A percentile compares a stretch with the other conserved stretches of the same genome.
These are phyloP conservation scores for Branchinecta lindahli DNA, from an alignment of 1,140 invertebrate species.

Conservation along the genomic window DNA sequence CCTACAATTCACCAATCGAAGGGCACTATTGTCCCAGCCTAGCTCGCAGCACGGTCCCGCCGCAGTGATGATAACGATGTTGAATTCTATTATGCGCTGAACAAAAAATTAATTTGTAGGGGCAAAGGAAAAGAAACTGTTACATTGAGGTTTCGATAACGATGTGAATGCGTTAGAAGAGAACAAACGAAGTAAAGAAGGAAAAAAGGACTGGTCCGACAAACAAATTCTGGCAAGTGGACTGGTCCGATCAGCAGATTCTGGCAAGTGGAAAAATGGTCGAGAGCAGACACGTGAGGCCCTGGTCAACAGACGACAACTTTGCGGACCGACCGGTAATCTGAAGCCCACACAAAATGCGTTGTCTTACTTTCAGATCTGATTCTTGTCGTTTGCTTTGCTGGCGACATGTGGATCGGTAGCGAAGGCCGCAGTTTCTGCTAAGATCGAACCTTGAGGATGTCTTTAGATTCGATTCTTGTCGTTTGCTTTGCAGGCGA, in stretches of 20 bases:
- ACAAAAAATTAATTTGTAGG: no score
- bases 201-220: background rate
- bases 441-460: background rate
- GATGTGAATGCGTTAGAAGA: background rate
- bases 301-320: background rate
- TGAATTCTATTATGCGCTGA: no score
- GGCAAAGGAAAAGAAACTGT: no score
- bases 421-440: background rate
- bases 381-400: background rate
- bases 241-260: background rate
- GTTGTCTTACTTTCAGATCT: background rate
- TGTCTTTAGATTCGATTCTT: background rate
- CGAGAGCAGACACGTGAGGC: background rate
- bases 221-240: background rate
- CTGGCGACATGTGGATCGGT: background rate
- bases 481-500: background rate
- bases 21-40: no score
- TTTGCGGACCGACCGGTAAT: background rate
- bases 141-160: no score
- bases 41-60: no score
- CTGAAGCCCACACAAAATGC: background rate
- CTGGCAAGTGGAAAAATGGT: background rate
- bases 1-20: no score
- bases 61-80: no score
- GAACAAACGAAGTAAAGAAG: background rate